Conservation (phyloP, 1,140 invertebrate genomes). For the Ceratitis capitata region DNA sequence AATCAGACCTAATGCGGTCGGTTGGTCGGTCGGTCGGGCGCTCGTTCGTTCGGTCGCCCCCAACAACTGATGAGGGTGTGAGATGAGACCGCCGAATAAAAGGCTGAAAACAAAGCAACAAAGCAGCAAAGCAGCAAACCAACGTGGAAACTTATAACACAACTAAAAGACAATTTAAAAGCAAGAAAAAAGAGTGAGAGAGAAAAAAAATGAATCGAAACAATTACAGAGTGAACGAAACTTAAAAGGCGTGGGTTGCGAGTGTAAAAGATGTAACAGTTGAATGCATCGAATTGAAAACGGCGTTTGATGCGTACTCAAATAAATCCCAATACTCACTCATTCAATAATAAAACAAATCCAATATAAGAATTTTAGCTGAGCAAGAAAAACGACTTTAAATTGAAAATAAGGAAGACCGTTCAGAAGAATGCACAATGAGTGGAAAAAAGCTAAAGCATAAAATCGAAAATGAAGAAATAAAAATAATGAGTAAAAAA, state of each 20-base stretch:
- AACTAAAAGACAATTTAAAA: not conserved
- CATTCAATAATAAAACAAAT: not conserved
- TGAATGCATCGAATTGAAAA: not conserved
- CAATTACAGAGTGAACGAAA: not conserved
- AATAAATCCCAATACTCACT: slow-evolving; percentile 22
- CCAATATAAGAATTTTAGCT: not conserved
- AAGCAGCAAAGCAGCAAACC: not conserved
- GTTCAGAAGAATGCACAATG: not conserved
- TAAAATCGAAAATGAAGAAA: not conserved
- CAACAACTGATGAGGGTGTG: no score
- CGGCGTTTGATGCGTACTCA: not conserved
- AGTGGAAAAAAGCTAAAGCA: not conserved
- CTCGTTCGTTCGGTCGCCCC: no score
- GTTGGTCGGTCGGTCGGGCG: no score
- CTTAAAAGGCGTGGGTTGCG: not conserved
- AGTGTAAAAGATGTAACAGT: not conserved
- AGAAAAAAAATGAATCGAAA: not conserved
- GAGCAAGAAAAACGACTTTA: not conserved
- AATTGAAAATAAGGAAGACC: not conserved
- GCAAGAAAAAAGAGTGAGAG: not conserved
- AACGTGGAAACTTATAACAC: not conserved
- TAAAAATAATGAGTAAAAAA: not conserved
- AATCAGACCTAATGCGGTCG: not conserved
- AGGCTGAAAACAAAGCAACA: not conserved
- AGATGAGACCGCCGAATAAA: no score